A percentile compares a stretch with the other conserved stretches of the same genome.
Evolutionary conservation across 2,797 vertebrate species (phyloP).

Genomic region (Nannoperca australis): DNA sequence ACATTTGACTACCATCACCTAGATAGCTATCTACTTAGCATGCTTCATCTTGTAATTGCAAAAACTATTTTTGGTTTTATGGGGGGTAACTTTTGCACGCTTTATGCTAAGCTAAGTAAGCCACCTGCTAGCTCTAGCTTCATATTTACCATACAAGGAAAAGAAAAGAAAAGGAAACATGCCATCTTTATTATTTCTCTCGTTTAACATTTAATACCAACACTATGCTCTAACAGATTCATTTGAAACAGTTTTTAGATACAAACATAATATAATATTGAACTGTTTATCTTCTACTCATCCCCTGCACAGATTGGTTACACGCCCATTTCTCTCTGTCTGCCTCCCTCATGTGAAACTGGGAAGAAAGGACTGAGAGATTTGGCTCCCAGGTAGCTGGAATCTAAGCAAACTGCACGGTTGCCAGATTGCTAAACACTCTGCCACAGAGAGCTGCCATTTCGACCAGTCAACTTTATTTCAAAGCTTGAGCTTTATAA

Average conservation of each 20-base stretch:
- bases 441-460: conserved; percentile 25
- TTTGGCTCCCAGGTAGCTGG: conserved; percentile 11
- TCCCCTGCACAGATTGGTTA: background rate
- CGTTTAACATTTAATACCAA: too few species aligned
- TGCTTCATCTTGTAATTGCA: background rate
- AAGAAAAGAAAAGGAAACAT: too few species aligned
- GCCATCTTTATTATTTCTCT: too few species aligned
- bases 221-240: too few species aligned
- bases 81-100: too few species aligned
- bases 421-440: conserved; percentile 28
- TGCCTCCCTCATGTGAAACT: background rate
- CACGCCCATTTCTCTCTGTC: background rate
- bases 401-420: conserved; percentile 15
- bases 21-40: background rate
- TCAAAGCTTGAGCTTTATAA: conserved; percentile 24
- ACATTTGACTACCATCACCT: background rate
- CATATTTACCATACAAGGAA: background rate
- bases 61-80: background rate
- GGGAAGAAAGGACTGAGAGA: conserved; percentile 3
- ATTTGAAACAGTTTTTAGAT: background rate
- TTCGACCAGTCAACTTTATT: conserved; percentile 26
- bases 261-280: background rate
- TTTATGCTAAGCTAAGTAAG: background rate
- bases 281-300: background rate
- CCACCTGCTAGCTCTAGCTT: background rate